Base-by-base conservation (phyloP, 2,888 invertebrate species). In the Sarcophaga caerulescens region DNA sequence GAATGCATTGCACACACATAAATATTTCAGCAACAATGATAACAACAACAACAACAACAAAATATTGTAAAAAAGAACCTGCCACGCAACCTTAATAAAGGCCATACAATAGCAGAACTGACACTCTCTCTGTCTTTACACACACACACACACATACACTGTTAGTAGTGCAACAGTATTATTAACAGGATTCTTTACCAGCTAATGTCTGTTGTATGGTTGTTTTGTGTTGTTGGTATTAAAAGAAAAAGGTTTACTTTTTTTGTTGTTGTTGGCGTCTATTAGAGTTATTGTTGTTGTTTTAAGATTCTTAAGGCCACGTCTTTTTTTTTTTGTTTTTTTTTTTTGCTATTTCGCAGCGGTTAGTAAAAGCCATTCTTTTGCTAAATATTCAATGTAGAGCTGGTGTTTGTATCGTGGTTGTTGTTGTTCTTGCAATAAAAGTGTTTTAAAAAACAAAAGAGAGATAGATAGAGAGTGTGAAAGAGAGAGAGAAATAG, bases 1-100 rank as follows among this genome's bases (percentile, higher is more conserved):
- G 57, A 73, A 75, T 89, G 89, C 89, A 60, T n/a, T 66, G 59
- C 59, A 60, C 60, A 47, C 47, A 89, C 89, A 89, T 90, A 35
- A 8, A 35, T 35, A 35, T 35, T 10, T 1, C 8, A 35, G 35
- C 8, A 35, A 35, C 8, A 35, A 35, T 35, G 8, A 10, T 35
- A 35, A 35, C 19, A 47, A 21, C 62, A 76, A 25, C n/a, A 35
- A 17, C 2, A 47, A 52, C 10, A 59, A 19, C 65, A 47, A 75
- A 73, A 71, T 70, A 62, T 52, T 12, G 65, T 62, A 65, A 84
- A 52, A 84, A 87, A 83, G 75, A 88, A 87, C 88, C 86, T 85
- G 87, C 85, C 86, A 83, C 74, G 84, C 85, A 78, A 85, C 81
- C 87, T 84, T 81, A 78, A 81, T 70, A 76, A 77, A 77, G 75